phyloP scores from a whole-genome alignment of 1,140 invertebrate species.

The Ceratoteleas bidentatus region DNA sequence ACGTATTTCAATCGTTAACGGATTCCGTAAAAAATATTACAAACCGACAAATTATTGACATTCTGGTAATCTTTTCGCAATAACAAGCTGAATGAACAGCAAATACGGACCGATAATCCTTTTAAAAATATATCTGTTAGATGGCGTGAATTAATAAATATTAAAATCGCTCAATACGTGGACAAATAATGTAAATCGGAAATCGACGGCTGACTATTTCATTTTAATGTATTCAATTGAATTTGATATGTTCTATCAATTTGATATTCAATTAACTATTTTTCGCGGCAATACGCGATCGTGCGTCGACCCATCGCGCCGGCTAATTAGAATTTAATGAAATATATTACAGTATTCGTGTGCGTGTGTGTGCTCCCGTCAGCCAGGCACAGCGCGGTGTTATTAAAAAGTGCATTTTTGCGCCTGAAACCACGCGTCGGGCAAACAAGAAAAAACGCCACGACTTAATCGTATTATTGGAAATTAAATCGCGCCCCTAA shows the following conservation, averaged over 20 bases:
- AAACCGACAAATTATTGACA: too few species aligned
- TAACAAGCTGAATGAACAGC: not conserved
- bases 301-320: not conserved
- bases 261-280: constrained; percentile 12
- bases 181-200: constrained; percentile 7
- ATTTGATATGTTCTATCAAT: constrained; percentile 15
- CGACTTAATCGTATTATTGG: constrained; percentile 25
- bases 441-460: not conserved
- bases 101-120: not conserved
- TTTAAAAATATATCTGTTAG: not conserved
- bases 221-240: constrained; percentile 16
- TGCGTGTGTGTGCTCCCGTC: not conserved
- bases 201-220: constrained; percentile 1
- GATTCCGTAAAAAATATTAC: too few species aligned
- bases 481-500: constrained; percentile 30
- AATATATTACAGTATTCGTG: constrained; percentile 1
- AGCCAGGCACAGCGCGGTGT: not conserved
- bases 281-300: not conserved
- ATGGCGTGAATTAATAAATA: not conserved
- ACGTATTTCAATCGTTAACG: too few species aligned
- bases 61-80: too few species aligned
- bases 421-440: constrained; percentile 4
- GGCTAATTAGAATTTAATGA: constrained; percentile 23
- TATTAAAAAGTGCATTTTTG: constrained; percentile 4
- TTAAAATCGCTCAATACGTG: not conserved